These are phyloP conservation scores for Lucilia sericata DNA, from an alignment of 1,140 invertebrate genomes.

Conservation along the genomic window DNA sequence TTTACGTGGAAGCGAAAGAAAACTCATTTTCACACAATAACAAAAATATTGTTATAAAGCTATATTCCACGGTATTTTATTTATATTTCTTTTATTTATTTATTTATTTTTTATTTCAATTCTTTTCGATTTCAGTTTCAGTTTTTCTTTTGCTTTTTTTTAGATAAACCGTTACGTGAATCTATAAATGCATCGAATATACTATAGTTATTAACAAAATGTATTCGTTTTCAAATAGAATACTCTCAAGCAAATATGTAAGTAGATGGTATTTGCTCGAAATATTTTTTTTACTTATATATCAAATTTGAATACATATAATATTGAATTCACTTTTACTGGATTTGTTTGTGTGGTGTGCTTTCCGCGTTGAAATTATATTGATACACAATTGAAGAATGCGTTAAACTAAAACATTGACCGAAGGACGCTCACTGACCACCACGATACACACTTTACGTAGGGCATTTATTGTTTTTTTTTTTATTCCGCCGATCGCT, in stretches of 20 bases:
- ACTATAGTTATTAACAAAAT: background rate
- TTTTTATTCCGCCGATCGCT: slow-evolving; percentile 35
- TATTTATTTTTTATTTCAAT: background rate
- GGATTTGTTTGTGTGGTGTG: too few species aligned
- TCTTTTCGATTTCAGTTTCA: background rate
- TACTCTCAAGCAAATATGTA: too few species aligned
- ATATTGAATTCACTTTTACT: too few species aligned
- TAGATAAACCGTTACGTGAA: slow-evolving; percentile 9
- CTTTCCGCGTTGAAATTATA: background rate
- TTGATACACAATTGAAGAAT: background rate
- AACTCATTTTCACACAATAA: slow-evolving; percentile 54
- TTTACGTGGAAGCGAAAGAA: slow-evolving; percentile 57
- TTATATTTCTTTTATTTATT: slow-evolving; percentile 1
- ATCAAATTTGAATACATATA: too few species aligned
- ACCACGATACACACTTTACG: slow-evolving; percentile 12
- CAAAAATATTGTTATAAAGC: background rate
- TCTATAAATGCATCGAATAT: background rate
- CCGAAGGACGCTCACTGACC: slow-evolving; percentile 19
- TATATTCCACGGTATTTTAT: slow-evolving; percentile 9
- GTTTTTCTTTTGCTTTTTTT: background rate
- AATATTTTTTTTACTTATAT: too few species aligned
- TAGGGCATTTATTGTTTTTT: slow-evolving; percentile 20
- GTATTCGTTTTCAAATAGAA: background rate
- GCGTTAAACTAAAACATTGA: slow-evolving; percentile 10
- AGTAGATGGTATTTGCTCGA: too few species aligned